Conservation (phyloP, 2,888 invertebrate genomes). For the Ceriagrion tenellum region DNA sequence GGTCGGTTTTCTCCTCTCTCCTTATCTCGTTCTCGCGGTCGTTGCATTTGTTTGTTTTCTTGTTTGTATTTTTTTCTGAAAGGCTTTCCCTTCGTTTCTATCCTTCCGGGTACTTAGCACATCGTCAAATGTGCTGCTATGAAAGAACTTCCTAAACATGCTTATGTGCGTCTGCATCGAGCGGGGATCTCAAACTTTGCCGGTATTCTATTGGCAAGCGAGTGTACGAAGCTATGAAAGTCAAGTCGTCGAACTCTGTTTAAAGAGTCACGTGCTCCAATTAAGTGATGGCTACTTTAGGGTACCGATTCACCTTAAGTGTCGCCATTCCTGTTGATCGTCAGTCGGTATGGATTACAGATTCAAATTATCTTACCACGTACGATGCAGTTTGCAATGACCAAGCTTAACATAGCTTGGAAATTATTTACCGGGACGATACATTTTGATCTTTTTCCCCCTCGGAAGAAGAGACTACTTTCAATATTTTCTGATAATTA, state of each 20-base stretch:
- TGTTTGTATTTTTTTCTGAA: neutral
- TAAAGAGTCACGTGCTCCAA: too few species aligned
- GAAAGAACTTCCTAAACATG: neutral
- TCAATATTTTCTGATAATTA: too few species aligned
- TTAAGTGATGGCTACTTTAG: too few species aligned
- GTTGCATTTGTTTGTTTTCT: slow-evolving; percentile 8
- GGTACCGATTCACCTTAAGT: too few species aligned
- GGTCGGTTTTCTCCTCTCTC: neutral
- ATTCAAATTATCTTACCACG: too few species aligned
- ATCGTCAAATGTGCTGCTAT: neutral
- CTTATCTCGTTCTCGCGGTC: neutral
- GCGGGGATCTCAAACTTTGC: neutral
- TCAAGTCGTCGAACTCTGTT: neutral
- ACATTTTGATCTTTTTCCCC: too few species aligned
- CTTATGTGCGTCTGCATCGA: neutral
- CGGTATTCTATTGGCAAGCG: neutral
- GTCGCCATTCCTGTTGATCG: too few species aligned
- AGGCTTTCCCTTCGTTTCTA: neutral
- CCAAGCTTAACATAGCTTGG: too few species aligned
- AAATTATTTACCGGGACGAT: too few species aligned
- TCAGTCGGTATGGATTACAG: too few species aligned
- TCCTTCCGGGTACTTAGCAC: neutral
- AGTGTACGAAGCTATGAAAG: neutral
- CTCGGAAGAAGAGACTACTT: too few species aligned
- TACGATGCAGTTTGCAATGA: too few species aligned